A percentile compares a stretch with the other conserved stretches of the same genome.
phyloP scores from a whole-genome alignment of 2,888 invertebrate species.

The Julus scanicus region DNA sequence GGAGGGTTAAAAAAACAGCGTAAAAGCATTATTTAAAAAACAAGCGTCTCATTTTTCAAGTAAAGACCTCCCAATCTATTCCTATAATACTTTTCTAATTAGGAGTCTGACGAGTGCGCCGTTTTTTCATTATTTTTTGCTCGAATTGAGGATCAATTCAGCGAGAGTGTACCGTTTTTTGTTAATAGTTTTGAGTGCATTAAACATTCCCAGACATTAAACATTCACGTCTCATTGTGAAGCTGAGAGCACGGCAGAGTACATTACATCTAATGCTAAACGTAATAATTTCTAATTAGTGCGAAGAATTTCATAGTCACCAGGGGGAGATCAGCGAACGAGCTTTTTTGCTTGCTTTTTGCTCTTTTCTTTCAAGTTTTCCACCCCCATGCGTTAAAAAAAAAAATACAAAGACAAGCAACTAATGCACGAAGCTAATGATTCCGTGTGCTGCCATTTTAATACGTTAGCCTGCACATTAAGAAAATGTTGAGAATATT shows the following conservation, averaged over 20 bases:
- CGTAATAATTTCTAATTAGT: slow-evolving; percentile 55
- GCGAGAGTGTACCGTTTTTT: slow-evolving; percentile 46
- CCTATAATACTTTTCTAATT: slow-evolving; percentile 50
- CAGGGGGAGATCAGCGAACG: slow-evolving; percentile 49
- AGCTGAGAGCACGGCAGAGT: slow-evolving; percentile 46
- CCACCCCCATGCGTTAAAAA: neutral
- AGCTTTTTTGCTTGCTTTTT: slow-evolving; percentile 12
- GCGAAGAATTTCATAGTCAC: slow-evolving; percentile 51
- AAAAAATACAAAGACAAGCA: neutral
- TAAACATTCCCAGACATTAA: slow-evolving; percentile 52
- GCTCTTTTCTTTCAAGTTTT: slow-evolving; percentile 15
- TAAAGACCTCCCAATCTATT: slow-evolving; percentile 52
- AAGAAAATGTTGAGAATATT: slow-evolving; percentile 41
- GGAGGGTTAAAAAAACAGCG: slow-evolving; percentile 37
- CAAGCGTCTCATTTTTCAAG: slow-evolving; percentile 52
- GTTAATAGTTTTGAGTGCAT: slow-evolving; percentile 52
- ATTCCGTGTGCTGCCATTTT: neutral
- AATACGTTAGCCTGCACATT: slow-evolving; percentile 37
- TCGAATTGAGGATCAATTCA: slow-evolving; percentile 44
- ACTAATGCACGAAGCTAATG: slow-evolving; percentile 36
- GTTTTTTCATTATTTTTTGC: slow-evolving; percentile 49
- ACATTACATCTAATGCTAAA: slow-evolving; percentile 54
- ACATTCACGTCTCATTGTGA: slow-evolving; percentile 51
- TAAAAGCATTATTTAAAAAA: slow-evolving; percentile 53
- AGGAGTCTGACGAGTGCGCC: slow-evolving; percentile 48